Base-by-base conservation (phyloP, 2,888 invertebrate genomes). In the Drosophila flavopinicola region DNA sequence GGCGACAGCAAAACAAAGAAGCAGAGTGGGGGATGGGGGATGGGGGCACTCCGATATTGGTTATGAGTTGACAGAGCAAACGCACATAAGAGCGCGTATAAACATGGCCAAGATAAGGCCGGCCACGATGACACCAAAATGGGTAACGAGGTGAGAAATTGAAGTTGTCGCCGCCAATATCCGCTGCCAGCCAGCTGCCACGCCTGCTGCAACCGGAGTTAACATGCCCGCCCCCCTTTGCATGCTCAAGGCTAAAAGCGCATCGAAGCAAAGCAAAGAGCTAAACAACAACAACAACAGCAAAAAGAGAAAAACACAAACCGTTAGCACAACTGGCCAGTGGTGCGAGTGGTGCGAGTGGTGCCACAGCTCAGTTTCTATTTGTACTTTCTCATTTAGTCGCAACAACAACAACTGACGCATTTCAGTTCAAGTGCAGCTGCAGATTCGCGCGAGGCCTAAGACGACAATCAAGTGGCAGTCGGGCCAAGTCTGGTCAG, bases 351-450 rank as follows among this genome's bases (percentile, higher is more conserved):
- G 13, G 30, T 27, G 42, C 48, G 20, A 38, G 38, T 39, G 15
- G 30, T 57, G 58, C 48, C 48, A 27, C 24, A 32, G 51, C 25
- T 65, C 61, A 73, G 82, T 83, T 83, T 83, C 87, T 83, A 87
- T 83, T 83, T 83, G 83, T 79, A 83, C 83, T 83, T 83, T 83
- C 83, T 79, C 87, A 87, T 85, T 87, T 83, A 54, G 69, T 15
- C 33, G 52, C 35, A 17, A 17, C 17, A 37, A 1, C 42, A 57
- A 30, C 29, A 67, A 49, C 61, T 78, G 85, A 79, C 82, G 80
- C 83, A 86, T 80, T 86, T 86, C 68, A 82, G 87, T 87, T 80
- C 80, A 80, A 80, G 80, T 85, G 80, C 80, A 84, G 61, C 77
- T 67, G 74, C 76, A 66, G 72, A 72, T 72, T 76, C 60, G 66